Base-by-base conservation (phyloP, 2,797 vertebrate species). In the Oreonectes daqikongensis region DNA sequence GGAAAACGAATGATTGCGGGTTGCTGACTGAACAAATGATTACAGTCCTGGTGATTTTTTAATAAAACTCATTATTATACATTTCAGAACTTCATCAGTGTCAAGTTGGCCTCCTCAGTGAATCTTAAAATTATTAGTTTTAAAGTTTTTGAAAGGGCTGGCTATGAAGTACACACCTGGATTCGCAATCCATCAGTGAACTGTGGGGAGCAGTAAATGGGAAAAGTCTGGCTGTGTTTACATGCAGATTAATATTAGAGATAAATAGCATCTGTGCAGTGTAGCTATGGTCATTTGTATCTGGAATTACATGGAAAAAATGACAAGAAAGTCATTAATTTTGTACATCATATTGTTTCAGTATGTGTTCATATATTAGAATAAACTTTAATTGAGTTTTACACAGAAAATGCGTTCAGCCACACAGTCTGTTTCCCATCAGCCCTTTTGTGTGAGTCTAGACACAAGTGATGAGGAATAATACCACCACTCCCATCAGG, bases 1-100 rank as follows among this genome's bases (percentile, higher is more conserved):
- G 88, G 90, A 91, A 93, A 92, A 91, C 87, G 78, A 89, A 89
- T 90, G 90, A 93, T 93, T 91, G 91, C 89, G 87, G 90, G 88
- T 85, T 88, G 71, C 69, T 82, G 83, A 88, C 85, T 88, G 86
- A 63, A 87, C 73, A 85, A 92, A 88, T 91, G 88, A 91, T 92
- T 92, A 89, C 83, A 89, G 89, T 83, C 81, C 80, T 86, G 78
- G 71, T 81, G 78, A 83, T 87, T 89, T 78, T n/a, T 89, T 81
- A 83, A 87, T 89, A 86, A 90, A 91, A 84, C 78, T 59, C 85
- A 90, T 91, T 85, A 83, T 77, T 75, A 70, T 52, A 46, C 2
- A 74, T 57, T 40, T 75, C 65, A 82, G 87, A 86, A 52, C 40
- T 66, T 22, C 26, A n/a, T 63, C 20, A 24, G 17, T 24, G 60